Percentiles rank a stretch among this genome's conserved stretches.
Conservation (phyloP, 2,113 vertebrate genomes). For the Microtus ochrogaster region DNA sequence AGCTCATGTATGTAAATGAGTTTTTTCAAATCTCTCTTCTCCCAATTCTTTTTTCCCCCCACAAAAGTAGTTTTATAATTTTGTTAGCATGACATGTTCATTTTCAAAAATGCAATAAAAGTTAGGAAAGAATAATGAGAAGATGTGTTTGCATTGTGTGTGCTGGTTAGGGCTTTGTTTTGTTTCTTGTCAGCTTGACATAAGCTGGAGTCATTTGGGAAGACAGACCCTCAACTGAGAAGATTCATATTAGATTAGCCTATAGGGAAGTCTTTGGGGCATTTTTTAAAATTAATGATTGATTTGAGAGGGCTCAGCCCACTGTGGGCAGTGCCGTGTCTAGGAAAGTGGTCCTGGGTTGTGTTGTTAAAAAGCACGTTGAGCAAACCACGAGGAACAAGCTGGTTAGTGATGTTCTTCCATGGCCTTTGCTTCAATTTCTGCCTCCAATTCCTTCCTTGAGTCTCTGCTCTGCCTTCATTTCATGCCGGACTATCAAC, state of each 20-base stretch:
- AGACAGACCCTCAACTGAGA: background rate
- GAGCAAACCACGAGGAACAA: background rate
- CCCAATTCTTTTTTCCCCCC: background rate
- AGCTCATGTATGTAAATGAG: background rate
- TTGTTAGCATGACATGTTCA: background rate
- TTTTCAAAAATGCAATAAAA: constrained; percentile 31
- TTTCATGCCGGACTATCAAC: background rate
- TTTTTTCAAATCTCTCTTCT: constrained; percentile 25
- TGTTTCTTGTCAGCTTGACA: background rate
- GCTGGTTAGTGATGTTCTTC: background rate
- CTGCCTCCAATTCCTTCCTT: background rate
- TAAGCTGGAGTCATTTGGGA: background rate
- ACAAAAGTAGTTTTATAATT: background rate
- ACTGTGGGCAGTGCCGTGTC: background rate
- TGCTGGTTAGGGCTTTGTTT: background rate
- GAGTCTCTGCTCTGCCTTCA: background rate
- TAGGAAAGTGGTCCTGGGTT: background rate
- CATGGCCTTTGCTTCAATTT: background rate
- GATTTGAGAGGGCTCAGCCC: background rate
- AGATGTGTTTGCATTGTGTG: background rate
- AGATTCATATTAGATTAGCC: background rate
- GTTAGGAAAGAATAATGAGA: constrained; percentile 16
- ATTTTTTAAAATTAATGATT: background rate
- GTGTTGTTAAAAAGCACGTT: background rate
- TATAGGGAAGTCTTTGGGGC: background rate